Conservation (phyloP, 64 coral and sea anemone genomes). For the Acropora tenuis region DNA sequence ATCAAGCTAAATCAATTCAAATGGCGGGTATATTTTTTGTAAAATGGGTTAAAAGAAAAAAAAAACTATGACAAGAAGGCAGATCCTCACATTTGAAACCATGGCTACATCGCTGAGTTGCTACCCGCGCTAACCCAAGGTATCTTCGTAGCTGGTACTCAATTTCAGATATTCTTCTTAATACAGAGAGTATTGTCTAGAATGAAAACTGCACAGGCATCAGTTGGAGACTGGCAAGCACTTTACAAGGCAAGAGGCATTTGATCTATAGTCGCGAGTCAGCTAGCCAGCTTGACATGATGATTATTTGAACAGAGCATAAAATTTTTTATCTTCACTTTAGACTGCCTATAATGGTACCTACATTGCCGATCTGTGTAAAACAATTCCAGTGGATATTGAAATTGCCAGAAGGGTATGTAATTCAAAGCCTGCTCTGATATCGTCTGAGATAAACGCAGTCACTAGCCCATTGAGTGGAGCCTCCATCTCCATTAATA, state of each 20-base stretch:
- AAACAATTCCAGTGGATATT: conserved; percentile 75
- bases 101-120: no score
- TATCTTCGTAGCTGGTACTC: background rate
- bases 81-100: no score
- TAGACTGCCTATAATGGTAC: conserved; percentile 96
- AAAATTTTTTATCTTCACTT: background rate
- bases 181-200: conserved; percentile 87
- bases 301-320: no score
- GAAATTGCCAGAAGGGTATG: conserved; percentile 87
- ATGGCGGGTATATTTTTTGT: no score
- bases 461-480: no score
- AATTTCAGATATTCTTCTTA: background rate
- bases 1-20: no score
- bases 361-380: conserved; percentile 90
- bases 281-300: background rate
- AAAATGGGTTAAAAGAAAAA: no score
- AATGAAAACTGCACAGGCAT: conserved; percentile 94
- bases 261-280: background rate
- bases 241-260: conserved; percentile 79
- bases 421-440: no score
- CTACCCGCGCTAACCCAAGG: no score
- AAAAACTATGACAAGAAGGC: no score
- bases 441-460: no score
- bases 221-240: conserved; percentile 97
- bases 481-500: no score